Conservation (phyloP, 2,113 vertebrate species). For the Lampris megalopsis region DNA sequence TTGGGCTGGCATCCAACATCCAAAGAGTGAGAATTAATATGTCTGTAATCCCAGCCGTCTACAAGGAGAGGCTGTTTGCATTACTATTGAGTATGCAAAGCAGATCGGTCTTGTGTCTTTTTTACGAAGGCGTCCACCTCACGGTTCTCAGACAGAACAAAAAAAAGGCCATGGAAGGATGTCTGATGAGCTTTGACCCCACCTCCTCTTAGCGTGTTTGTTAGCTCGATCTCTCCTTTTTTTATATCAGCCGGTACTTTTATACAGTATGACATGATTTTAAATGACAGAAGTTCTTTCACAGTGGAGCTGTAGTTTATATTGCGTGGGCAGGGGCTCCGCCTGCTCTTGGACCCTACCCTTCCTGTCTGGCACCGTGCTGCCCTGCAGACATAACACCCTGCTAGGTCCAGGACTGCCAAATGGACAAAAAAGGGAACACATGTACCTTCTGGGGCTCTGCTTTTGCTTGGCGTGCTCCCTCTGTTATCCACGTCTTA, state of each 20-base stretch:
- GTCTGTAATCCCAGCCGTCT: too few relatives aligned
- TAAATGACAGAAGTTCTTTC: constrained; percentile 40
- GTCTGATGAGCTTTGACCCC: constrained; percentile 26
- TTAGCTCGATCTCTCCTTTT: constrained; percentile 16
- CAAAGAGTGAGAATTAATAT: too few relatives aligned
- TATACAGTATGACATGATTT: constrained; percentile 44
- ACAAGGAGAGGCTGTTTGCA: too few relatives aligned
- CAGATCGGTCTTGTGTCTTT: background rate
- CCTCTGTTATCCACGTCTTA: constrained; percentile 64
- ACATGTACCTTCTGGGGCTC: constrained; percentile 47
- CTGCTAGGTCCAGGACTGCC: constrained; percentile 39
- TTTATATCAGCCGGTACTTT: constrained; percentile 20
- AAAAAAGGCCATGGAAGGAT: background rate
- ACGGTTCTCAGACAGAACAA: background rate
- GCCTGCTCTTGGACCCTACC: background rate
- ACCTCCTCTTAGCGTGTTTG: background rate
- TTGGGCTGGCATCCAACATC: too few relatives aligned
- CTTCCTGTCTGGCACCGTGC: constrained; percentile 22
- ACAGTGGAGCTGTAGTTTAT: constrained; percentile 9
- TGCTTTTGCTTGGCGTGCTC: constrained; percentile 55
- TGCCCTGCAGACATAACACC: constrained; percentile 43
- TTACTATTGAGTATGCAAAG: background rate
- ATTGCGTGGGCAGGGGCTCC: background rate
- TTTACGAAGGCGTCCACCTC: background rate
- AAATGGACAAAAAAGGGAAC: constrained; percentile 66